phyloP scores from a whole-genome alignment of 2,797 vertebrate species.

The Ptychadena robeensis region DNA sequence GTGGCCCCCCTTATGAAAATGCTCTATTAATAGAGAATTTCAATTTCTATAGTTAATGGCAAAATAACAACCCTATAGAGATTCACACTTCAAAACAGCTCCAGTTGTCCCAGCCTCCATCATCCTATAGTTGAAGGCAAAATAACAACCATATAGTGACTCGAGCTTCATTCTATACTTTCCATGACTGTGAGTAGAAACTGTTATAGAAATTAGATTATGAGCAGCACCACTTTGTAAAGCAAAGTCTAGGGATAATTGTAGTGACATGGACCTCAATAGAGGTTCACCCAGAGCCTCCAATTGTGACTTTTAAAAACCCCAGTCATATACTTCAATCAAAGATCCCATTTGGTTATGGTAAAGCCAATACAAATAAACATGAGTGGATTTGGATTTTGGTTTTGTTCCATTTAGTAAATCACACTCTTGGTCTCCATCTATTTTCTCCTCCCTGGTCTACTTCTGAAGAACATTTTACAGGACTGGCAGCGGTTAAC shows the following conservation, averaged over 20 bases:
- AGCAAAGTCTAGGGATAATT: not conserved
- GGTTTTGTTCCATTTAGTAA: not conserved
- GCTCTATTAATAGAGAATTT: too few species aligned
- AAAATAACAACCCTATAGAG: too few species aligned
- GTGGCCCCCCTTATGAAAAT: too few species aligned
- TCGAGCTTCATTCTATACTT: too few species aligned
- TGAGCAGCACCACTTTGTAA: not conserved
- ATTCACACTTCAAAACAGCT: too few species aligned
- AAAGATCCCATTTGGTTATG: not conserved
- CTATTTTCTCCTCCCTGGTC: not conserved
- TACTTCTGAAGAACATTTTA: not conserved
- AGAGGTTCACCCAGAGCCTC: too few species aligned
- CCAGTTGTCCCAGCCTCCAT: too few species aligned
- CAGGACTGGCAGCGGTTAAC: not conserved
- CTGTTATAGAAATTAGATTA: not conserved
- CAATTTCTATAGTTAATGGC: too few species aligned
- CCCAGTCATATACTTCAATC: not conserved
- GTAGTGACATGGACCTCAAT: not conserved
- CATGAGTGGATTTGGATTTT: not conserved
- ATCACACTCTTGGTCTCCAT: not conserved
- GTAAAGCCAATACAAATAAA: not conserved
- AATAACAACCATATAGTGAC: not conserved
- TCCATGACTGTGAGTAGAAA: too few species aligned
- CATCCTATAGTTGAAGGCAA: too few species aligned
- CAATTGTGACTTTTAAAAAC: too few species aligned